phyloP scores from a whole-genome alignment of 2,797 vertebrate genomes.

The Gymnothorax reevesii region DNA sequence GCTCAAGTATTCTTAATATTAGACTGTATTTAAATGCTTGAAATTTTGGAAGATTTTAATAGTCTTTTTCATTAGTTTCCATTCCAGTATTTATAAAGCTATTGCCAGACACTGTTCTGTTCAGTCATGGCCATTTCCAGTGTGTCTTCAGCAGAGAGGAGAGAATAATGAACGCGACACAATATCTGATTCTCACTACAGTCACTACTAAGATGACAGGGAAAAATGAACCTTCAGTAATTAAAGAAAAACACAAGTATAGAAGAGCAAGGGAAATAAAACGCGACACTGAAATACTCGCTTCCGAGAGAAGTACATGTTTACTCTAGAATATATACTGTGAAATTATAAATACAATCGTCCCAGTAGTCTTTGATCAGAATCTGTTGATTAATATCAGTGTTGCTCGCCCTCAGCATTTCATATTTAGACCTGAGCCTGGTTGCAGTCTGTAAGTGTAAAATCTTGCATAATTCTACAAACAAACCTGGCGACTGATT shows the following conservation, averaged over 20 bases:
- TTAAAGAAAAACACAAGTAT: too few relatives aligned
- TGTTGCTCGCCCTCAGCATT: background rate
- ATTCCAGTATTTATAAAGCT: too few relatives aligned
- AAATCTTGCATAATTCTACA: background rate
- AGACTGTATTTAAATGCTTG: background rate
- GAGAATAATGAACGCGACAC: too few relatives aligned
- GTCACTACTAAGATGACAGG: too few relatives aligned
- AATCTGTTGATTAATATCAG: slow-evolving; percentile 6
- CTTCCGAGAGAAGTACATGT: background rate
- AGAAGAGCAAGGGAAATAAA: too few relatives aligned
- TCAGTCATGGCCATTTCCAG: too few relatives aligned
- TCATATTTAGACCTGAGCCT: background rate
- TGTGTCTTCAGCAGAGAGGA: too few relatives aligned
- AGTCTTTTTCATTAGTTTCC: background rate
- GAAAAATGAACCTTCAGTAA: too few relatives aligned
- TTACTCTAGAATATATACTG: too few relatives aligned
- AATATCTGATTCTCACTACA: too few relatives aligned
- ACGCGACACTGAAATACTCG: background rate
- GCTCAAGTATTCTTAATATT: background rate
- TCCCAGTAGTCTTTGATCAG: background rate
- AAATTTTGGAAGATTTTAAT: background rate
- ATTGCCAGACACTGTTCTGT: too few relatives aligned
- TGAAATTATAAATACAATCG: slow-evolving; percentile 11
- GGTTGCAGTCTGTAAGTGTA: background rate
- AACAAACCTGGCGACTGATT: background rate